Percentiles rank a stretch among this genome's conserved stretches.
Conservation (phyloP, 2,113 vertebrate species). For the Erythrolamprus reginae region DNA sequence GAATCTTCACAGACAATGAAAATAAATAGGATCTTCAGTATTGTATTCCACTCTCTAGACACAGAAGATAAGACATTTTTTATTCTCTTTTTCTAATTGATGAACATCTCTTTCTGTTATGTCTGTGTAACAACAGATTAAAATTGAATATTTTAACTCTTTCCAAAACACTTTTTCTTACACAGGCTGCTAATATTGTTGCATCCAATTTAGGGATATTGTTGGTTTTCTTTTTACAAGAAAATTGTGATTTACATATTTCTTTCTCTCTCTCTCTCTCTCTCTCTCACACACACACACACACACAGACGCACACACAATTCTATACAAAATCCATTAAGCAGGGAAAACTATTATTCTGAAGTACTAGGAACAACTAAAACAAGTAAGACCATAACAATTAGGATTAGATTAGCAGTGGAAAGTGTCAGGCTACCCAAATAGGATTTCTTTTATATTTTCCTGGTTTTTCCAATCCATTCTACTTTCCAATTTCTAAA, state of each 20-base stretch:
- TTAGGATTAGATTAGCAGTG: neutral
- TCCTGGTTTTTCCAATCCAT: neutral
- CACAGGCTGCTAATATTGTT: neutral
- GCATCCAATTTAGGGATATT: neutral
- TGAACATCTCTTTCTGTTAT: neutral
- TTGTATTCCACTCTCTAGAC: neutral
- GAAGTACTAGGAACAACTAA: constrained; percentile 24
- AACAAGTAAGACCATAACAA: neutral
- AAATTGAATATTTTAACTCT: neutral
- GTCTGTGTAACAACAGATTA: neutral
- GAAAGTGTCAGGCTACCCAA: neutral
- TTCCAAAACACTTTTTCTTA: neutral
- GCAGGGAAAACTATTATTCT: neutral
- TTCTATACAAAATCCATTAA: neutral
- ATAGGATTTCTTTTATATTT: neutral
- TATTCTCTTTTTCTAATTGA: neutral
- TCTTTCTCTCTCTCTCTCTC: too few species aligned
- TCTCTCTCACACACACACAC: too few species aligned
- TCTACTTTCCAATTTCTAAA: neutral
- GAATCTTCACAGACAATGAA: neutral
- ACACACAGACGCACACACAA: too few species aligned
- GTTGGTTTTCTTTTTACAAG: neutral
- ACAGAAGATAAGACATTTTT: neutral
- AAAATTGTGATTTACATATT: neutral
- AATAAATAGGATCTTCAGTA: neutral